phyloP scores from a whole-genome alignment of 2,888 invertebrate genomes.

The Minunthozetes semirufus region DNA sequence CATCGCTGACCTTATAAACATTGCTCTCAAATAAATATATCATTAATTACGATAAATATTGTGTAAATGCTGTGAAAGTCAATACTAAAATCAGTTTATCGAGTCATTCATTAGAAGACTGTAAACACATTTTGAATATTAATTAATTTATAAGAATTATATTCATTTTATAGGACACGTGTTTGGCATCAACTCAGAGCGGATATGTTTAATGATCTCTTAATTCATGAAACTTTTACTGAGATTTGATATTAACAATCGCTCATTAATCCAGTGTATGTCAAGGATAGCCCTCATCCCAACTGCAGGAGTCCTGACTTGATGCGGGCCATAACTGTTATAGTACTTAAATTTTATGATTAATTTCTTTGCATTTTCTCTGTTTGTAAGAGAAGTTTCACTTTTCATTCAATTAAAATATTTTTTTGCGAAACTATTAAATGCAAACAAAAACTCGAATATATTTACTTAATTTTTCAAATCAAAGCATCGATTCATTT shows the following conservation, averaged over 20 bases:
- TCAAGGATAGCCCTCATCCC: conserved; percentile 11
- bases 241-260: too few relatives aligned
- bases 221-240: not conserved
- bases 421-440: too few relatives aligned
- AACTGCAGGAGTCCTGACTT: not conserved
- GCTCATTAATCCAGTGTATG: not conserved
- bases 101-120: not conserved
- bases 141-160: not conserved
- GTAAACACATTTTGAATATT: not conserved
- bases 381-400: not conserved
- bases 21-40: too few relatives aligned
- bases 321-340: not conserved
- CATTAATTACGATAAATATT: not conserved
- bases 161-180: conserved; percentile 10
- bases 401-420: too few relatives aligned
- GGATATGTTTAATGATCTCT: conserved; percentile 3
- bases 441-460: too few relatives aligned
- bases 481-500: too few relatives aligned
- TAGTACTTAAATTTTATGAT: not conserved
- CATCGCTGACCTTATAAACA: too few relatives aligned
- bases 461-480: too few relatives aligned
- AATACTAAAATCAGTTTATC: too few relatives aligned
- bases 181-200: conserved; percentile 1
- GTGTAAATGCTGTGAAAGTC: not conserved
- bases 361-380: not conserved